Conservation (phyloP, 2,888 invertebrate genomes). For the Agriopis leucophaearia region DNA sequence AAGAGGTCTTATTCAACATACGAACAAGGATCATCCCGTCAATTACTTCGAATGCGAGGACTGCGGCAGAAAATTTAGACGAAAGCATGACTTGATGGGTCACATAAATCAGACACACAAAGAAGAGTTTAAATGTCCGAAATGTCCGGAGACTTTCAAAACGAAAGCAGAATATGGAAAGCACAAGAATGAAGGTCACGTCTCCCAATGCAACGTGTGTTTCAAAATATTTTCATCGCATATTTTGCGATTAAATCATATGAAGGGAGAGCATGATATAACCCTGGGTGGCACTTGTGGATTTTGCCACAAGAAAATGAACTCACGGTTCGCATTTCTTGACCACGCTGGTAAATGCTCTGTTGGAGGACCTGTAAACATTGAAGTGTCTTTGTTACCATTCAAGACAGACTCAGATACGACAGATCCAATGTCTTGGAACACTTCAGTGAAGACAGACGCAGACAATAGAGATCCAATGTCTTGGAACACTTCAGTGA, state of each 20-base stretch:
- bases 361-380: conserved; percentile 2
- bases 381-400: conserved; percentile 4
- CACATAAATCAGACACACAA: conserved; percentile 66
- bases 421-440: background rate
- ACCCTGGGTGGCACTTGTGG: conserved; percentile 61
- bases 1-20: conserved; percentile 65
- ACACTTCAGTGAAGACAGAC: background rate
- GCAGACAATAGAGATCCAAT: background rate
- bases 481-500: too few relatives aligned
- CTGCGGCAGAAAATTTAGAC: conserved; percentile 61
- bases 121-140: conserved; percentile 60
- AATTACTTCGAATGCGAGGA: conserved; percentile 15
- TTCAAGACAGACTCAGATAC: conserved; percentile 1
- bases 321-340: conserved; percentile 67
- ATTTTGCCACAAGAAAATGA: conserved; percentile 64
- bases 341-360: conserved; percentile 67
- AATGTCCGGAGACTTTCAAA: conserved; percentile 60
- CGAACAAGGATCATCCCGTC: conserved; percentile 62
- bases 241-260: conserved; percentile 64
- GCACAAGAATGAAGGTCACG: conserved; percentile 66
- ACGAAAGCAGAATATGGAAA: conserved; percentile 56
- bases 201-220: conserved; percentile 71
- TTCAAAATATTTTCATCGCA: conserved; percentile 65
- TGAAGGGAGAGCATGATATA: conserved; percentile 64
- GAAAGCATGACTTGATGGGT: conserved; percentile 61